Evolutionary conservation across 2,888 invertebrate species (phyloP), one percentile per base, ranked within the genome.

Genomic region (Prosopocoilus inquinatus): DNA sequence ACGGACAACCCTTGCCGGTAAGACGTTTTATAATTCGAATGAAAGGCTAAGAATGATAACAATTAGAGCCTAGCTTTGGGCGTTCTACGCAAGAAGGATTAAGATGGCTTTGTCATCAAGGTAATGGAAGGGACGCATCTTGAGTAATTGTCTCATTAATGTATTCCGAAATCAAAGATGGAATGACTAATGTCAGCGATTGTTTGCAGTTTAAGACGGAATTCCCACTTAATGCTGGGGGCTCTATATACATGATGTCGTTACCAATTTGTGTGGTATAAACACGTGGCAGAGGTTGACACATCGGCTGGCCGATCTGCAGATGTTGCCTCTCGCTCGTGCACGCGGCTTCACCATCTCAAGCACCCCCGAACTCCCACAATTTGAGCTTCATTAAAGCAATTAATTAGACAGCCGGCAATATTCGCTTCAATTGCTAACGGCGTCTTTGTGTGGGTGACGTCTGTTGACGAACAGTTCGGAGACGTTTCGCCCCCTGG

Each of bases 41-140:
- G 56, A 58, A 60, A 60, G 60, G 64, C 65, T 67, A 67, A 70
- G 72, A 75, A 75, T 73, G 74, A 72, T 71, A 74, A 75, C 75
- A 75, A 75, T 75, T 75, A 75, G 70, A 70, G 65, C 63, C 67
- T 63, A 63, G 65, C 71, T 66, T 60, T 65, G 63, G 68, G 70
- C 69, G 63, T 60, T 67, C 66, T 65, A 66, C 67, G 62, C 69
- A 67, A 66, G 68, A 67, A 67, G 70, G 73, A 75, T 75, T 75
- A 75, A 73, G 71, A 73, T 67, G 68, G 73, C 73, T 75, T 75
- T 75, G 74, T 75, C 75, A 75, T 75, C 74, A 75, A 75, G 74
- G 74, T 75, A 75, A 75, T 75, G 75, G 74, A 74, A 72, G 74
- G 71, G 71, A 68, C 69, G 67, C 70, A 67, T 68, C 68, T 70